Evolutionary conservation across 2,113 vertebrate genomes (phyloP).

Genomic region (Lethenteron camtschaticum): DNA sequence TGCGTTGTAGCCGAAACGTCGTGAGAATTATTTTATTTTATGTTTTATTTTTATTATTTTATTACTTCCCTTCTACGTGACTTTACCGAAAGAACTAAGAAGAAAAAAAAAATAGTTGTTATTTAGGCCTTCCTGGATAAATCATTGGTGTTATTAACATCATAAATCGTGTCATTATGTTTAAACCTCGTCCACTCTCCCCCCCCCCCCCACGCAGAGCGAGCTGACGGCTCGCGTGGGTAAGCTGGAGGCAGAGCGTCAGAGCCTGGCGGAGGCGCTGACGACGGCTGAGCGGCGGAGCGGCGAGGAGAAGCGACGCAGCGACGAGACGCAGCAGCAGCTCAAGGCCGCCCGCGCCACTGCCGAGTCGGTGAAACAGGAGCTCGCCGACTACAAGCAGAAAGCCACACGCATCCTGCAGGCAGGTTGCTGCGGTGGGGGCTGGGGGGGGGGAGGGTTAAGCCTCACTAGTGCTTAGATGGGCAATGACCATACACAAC

Average conservation of each 20-base stretch:
- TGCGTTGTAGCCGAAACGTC: no score
- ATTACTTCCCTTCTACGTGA: no score
- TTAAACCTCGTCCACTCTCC: neutral
- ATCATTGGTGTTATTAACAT: no score
- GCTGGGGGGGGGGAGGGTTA: no score
- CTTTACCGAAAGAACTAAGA: no score
- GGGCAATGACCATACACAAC: no score
- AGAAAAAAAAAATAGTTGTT: no score
- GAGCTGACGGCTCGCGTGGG: constrained; percentile 45
- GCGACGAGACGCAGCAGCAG: constrained; percentile 60
- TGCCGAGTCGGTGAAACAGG: constrained; percentile 49
- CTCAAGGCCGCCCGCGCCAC: constrained; percentile 31
- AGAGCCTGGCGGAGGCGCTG: constrained; percentile 57
- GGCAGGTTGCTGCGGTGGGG: constrained; percentile 17
- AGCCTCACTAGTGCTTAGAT: no score
- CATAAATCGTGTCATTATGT: no score
- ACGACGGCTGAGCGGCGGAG: constrained; percentile 39
- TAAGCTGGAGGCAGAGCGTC: constrained; percentile 53
- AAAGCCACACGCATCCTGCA: constrained; percentile 89
- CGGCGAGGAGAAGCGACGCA: constrained; percentile 45
- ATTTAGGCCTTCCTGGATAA: no score
- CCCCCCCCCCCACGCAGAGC: constrained; percentile 22
- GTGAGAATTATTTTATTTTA: no score
- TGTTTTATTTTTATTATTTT: no score
- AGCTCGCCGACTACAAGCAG: constrained; percentile 74